Percentiles rank a stretch among this genome's conserved stretches.
phyloP scores from a whole-genome alignment of 2,888 invertebrate genomes.

The Drosophila eohydei region DNA sequence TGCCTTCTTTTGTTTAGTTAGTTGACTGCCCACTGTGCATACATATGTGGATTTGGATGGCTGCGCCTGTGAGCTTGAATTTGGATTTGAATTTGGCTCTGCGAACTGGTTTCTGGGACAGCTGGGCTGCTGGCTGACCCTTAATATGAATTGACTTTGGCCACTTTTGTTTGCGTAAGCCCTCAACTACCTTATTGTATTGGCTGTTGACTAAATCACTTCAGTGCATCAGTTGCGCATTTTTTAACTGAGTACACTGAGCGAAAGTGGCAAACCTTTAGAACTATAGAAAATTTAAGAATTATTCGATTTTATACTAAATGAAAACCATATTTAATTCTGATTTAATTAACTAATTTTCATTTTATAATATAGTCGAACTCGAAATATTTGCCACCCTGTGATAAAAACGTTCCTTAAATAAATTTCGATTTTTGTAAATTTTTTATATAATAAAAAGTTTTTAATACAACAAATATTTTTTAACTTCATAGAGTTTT shows the following conservation, averaged over 20 bases:
- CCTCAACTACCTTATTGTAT: constrained; percentile 47
- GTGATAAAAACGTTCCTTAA: not conserved
- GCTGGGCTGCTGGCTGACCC: constrained; percentile 12
- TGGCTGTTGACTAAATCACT: constrained; percentile 39
- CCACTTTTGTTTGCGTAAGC: constrained; percentile 46
- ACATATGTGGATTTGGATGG: constrained; percentile 13
- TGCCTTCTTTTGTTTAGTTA: constrained; percentile 73
- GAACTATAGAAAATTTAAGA: not conserved
- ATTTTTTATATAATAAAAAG: not conserved
- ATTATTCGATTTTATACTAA: not conserved
- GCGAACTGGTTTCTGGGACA: constrained; percentile 2
- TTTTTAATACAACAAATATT: not conserved
- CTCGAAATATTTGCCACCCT: not conserved
- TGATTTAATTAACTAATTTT: not conserved
- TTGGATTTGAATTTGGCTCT: constrained; percentile 11
- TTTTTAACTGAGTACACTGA: constrained; percentile 20
- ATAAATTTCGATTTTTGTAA: too few relatives aligned
- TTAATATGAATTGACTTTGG: constrained; percentile 43
- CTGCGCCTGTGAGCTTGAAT: constrained; percentile 39
- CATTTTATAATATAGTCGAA: too few relatives aligned
- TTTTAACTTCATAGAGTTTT: not conserved
- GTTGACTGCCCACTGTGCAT: constrained; percentile 36
- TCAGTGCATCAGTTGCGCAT: constrained; percentile 32
- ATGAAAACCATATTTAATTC: not conserved
- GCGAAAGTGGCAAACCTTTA: not conserved